phyloP scores from a whole-genome alignment of 2,113 vertebrate species.

The Hippocampus zosterae region DNA sequence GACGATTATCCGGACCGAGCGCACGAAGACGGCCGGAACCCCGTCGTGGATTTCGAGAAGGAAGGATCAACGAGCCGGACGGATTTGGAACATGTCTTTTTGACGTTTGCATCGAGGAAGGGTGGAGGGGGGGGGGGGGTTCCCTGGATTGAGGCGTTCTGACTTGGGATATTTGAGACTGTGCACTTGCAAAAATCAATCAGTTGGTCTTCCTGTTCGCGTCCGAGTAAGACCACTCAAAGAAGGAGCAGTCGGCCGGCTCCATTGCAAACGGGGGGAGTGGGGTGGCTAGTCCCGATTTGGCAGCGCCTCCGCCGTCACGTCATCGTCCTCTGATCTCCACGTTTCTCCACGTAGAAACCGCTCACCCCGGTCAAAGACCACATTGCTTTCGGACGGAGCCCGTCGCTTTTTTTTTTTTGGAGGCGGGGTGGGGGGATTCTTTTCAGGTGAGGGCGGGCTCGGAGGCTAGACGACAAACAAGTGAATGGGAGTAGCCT shows the following conservation, averaged over 20 bases:
- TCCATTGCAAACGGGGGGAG: conserved; percentile 31
- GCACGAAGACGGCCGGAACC: conserved; percentile 15
- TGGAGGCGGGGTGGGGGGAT: background rate
- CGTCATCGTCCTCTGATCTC: conserved; percentile 9
- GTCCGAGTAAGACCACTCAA: conserved; percentile 35
- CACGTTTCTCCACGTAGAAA: conserved; percentile 2
- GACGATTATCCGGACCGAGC: conserved; percentile 43
- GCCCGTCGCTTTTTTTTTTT: background rate
- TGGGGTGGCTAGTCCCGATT: conserved; percentile 2
- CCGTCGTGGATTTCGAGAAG: conserved; percentile 16
- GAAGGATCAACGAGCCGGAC: background rate
- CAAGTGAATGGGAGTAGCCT: conserved; percentile 66
- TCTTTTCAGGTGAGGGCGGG: background rate
- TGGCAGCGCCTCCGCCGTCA: background rate
- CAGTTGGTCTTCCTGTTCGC: conserved; percentile 44
- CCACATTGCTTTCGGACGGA: background rate
- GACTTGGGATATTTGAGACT: conserved; percentile 65
- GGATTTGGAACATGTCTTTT: conserved; percentile 26
- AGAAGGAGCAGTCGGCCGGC: conserved; percentile 29
- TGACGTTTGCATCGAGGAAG: conserved; percentile 22
- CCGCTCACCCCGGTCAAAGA: background rate
- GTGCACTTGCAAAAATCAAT: conserved; percentile 56
- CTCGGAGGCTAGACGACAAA: conserved; percentile 44
- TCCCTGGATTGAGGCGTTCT: conserved; percentile 50
- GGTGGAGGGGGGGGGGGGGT: conserved; percentile 13